Conservation (phyloP, 2,797 vertebrate genomes). For the Pseudomugil gertrudae region DNA sequence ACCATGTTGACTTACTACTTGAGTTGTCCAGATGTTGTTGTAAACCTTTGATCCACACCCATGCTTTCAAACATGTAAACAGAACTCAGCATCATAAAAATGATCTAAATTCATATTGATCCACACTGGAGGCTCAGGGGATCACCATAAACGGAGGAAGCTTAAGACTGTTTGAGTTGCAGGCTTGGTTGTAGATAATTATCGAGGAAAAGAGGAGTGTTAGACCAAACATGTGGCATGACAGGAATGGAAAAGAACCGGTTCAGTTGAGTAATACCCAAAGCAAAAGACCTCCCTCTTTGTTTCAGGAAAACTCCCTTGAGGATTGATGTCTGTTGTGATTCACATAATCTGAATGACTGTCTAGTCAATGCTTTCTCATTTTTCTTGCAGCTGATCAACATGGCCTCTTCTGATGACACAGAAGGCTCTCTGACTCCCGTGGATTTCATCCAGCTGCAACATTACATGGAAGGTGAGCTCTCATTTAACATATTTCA, state of each 20-base stretch:
- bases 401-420: slow-evolving; percentile 69
- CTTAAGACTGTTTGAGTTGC: background rate
- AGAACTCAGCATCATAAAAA: background rate
- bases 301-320: background rate
- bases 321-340: background rate
- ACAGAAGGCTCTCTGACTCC: slow-evolving; percentile 81
- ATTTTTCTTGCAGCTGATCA: slow-evolving; percentile 21
- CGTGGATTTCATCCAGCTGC: slow-evolving; percentile 90
- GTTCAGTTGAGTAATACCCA: slow-evolving; percentile 37
- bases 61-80: background rate
- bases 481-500: slow-evolving; percentile 14
- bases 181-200: background rate
- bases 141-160: background rate
- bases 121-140: background rate
- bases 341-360: background rate
- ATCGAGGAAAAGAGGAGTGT: slow-evolving; percentile 2
- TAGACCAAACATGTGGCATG: background rate
- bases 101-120: background rate
- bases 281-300: background rate
- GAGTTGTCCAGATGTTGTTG: slow-evolving; percentile 6
- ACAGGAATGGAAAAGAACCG: slow-evolving; percentile 65
- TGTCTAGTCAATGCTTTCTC: slow-evolving; percentile 6
- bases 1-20: background rate
- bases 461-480: slow-evolving; percentile 92
- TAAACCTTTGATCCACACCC: background rate